Evolutionary conservation across 2,888 invertebrate genomes (phyloP).

Genomic region (Tetheella fluctuosa): DNA sequence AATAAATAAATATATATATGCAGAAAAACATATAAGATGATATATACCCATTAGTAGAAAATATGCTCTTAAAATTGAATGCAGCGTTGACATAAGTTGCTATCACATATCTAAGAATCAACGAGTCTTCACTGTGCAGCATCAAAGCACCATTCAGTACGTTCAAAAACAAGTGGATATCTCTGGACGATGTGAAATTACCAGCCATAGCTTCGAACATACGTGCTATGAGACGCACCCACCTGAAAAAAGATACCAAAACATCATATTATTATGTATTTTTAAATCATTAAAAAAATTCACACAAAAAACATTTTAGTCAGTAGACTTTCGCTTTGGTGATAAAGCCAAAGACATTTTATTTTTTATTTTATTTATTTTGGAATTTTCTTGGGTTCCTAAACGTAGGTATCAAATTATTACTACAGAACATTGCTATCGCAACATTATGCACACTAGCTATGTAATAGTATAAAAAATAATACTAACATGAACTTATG

Average conservation of each 20-base stretch:
- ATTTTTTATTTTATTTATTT: no score
- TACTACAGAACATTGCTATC: neutral
- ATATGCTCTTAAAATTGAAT: constrained; percentile 99
- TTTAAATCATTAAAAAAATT: no score
- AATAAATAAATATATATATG: neutral
- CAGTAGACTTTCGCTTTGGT: no score
- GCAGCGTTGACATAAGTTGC: constrained; percentile 99
- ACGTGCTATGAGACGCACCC: constrained; percentile 97
- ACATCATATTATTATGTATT: neutral
- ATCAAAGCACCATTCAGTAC: constrained; percentile 98
- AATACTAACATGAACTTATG: constrained; percentile 94
- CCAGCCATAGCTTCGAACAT: constrained; percentile 99
- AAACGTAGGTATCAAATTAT: neutral
- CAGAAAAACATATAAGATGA: no score
- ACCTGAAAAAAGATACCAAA: constrained; percentile 71
- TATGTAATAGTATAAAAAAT: no score
- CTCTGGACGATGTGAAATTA: constrained; percentile 97
- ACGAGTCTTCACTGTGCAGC: constrained; percentile 98
- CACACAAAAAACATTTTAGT: no score
- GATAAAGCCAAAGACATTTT: no score
- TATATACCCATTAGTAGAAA: constrained; percentile 95
- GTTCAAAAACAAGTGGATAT: constrained; percentile 98
- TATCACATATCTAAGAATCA: constrained; percentile 97
- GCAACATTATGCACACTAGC: neutral
- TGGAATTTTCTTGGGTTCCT: no score